These are phyloP conservation scores for Rhyacophila evoluta DNA, from an alignment of 2,888 invertebrate species.

Conservation along the genomic window DNA sequence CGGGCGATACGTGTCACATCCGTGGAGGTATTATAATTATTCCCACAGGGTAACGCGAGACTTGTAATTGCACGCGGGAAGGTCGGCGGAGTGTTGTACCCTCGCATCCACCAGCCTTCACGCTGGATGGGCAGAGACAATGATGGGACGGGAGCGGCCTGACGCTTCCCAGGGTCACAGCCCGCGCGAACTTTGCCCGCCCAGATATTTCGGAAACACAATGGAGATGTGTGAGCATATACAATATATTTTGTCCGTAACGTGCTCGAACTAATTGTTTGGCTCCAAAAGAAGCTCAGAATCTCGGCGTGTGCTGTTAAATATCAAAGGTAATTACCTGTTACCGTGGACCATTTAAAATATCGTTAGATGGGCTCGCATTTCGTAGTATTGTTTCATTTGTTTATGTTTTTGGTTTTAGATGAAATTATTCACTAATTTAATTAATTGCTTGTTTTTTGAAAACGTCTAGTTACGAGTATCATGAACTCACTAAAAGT, in stretches of 20 bases:
- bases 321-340: background rate
- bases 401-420: background rate
- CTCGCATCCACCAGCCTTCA: conserved; percentile 24
- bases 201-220: background rate
- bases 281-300: background rate
- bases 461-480: background rate
- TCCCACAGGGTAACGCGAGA: background rate
- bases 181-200: background rate
- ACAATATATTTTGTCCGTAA: background rate
- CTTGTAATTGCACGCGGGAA: background rate
- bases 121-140: background rate
- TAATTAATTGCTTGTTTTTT: background rate
- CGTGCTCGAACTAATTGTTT: background rate
- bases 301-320: background rate
- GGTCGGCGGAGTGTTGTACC: background rate
- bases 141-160: conserved; percentile 10
- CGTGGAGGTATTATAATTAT: background rate
- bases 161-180: conserved; percentile 17
- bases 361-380: background rate
- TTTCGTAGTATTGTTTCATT: background rate
- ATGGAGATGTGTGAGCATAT: background rate
- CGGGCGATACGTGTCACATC: background rate
- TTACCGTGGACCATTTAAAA: background rate
- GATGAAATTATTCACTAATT: background rate
- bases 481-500: too few species aligned